Percentiles rank a stretch among this genome's conserved stretches.
phyloP scores from a whole-genome alignment of 2,888 invertebrate species.

The Polyommatus iphigenia region DNA sequence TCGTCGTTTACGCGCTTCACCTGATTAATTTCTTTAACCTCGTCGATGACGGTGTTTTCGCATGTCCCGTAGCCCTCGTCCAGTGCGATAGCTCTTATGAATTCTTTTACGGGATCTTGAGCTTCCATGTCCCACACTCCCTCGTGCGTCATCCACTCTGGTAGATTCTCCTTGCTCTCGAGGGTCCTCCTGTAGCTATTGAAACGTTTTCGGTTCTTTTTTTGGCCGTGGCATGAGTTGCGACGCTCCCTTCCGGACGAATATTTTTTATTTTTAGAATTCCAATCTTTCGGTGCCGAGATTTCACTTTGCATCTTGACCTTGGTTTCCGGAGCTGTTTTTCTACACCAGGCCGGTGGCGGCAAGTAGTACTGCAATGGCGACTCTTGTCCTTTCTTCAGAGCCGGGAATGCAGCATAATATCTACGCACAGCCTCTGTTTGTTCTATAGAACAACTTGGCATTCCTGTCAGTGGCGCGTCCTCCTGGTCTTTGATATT shows the following conservation, averaged over 20 bases:
- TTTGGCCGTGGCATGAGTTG: conserved; percentile 67
- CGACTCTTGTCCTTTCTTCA: conserved; percentile 76
- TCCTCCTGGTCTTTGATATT: conserved; percentile 80
- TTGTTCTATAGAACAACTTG: conserved; percentile 72
- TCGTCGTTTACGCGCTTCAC: conserved; percentile 53
- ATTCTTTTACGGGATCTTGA: conserved; percentile 74
- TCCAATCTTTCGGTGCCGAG: conserved; percentile 63
- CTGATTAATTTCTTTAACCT: conserved; percentile 55
- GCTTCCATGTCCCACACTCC: conserved; percentile 76
- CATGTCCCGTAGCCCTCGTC: conserved; percentile 78
- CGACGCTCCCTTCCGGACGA: conserved; percentile 68
- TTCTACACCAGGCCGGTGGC: conserved; percentile 73
- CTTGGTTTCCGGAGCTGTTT: conserved; percentile 52
- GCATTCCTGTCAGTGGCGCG: conserved; percentile 74
- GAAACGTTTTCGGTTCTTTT: conserved; percentile 64
- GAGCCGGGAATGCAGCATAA: conserved; percentile 88
- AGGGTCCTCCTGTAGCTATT: conserved; percentile 69
- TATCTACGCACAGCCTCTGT: conserved; percentile 87
- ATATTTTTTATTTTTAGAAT: conserved; percentile 61
- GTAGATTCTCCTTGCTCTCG: conserved; percentile 70
- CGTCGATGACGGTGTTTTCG: conserved; percentile 72
- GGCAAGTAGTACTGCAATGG: conserved; percentile 70
- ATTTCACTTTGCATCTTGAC: conserved; percentile 71
- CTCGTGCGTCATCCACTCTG: conserved; percentile 79
- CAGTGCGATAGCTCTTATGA: conserved; percentile 69